phyloP scores from a whole-genome alignment of 2,113 vertebrate species.

The Rhodinocichla rosea region DNA sequence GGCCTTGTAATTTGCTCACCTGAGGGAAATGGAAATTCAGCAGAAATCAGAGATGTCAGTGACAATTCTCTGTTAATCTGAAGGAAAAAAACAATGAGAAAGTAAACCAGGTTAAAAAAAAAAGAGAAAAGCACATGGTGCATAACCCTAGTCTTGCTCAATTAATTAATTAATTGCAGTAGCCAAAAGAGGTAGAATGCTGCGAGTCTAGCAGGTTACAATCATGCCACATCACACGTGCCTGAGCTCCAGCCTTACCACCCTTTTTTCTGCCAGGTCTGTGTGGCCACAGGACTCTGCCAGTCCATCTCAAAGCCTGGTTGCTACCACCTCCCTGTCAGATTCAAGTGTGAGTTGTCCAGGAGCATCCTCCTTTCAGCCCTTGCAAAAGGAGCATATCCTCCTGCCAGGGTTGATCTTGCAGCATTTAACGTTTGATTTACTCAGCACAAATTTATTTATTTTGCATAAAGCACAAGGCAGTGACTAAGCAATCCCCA shows the following conservation, averaged over 20 bases:
- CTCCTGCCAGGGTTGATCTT: background rate
- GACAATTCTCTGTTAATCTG: background rate
- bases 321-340: background rate
- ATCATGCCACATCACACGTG: background rate
- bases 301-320: background rate
- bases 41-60: background rate
- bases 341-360: background rate
- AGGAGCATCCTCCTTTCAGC: background rate
- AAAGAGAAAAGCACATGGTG: background rate
- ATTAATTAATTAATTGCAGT: background rate
- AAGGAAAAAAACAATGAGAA: background rate
- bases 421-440: background rate
- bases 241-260: background rate
- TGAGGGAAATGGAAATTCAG: background rate
- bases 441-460: background rate
- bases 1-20: background rate
- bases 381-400: background rate
- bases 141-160: background rate
- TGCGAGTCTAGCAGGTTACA: background rate
- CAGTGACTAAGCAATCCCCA: background rate
- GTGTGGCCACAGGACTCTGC: background rate
- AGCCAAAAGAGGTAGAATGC: background rate
- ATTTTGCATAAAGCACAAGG: background rate
- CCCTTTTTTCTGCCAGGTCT: background rate
- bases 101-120: background rate